phyloP scores from a whole-genome alignment of 2,888 invertebrate species.

The Euclidia mi region DNA sequence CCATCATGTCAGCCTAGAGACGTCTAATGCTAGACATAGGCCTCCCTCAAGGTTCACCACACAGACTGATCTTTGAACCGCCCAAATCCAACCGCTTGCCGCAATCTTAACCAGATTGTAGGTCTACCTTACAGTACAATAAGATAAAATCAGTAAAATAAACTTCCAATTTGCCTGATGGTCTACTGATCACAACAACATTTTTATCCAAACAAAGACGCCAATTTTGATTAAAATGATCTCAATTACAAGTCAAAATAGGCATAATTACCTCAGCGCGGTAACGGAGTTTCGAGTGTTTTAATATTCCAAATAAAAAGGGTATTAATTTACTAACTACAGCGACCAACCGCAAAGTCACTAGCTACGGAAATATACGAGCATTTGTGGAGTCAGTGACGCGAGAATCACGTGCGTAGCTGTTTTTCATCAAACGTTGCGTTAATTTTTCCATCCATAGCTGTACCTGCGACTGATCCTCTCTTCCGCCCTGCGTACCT shows the following conservation, averaged over 20 bases:
- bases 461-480: conserved; percentile 60
- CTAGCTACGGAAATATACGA: conserved; percentile 43
- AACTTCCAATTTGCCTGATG: too few relatives aligned
- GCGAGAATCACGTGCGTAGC: conserved; percentile 59
- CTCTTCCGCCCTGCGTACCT: conserved; percentile 61
- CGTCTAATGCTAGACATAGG: too few relatives aligned
- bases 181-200: too few relatives aligned
- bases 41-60: too few relatives aligned
- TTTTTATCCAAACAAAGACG: too few relatives aligned
- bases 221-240: not conserved
- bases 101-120: too few relatives aligned
- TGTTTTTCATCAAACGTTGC: conserved; percentile 68
- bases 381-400: conserved; percentile 60
- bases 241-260: not conserved
- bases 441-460: conserved; percentile 56
- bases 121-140: too few relatives aligned
- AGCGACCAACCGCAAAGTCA: conserved; percentile 31
- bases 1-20: too few relatives aligned
- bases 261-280: not conserved
- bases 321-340: conserved; percentile 43
- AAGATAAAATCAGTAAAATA: too few relatives aligned
- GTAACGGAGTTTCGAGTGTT: conserved; percentile 3
- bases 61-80: too few relatives aligned
- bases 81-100: too few relatives aligned
- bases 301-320: conserved; percentile 21